Evolutionary conservation across 2,888 invertebrate genomes (phyloP).

Genomic region (Coecobrya sp.): DNA sequence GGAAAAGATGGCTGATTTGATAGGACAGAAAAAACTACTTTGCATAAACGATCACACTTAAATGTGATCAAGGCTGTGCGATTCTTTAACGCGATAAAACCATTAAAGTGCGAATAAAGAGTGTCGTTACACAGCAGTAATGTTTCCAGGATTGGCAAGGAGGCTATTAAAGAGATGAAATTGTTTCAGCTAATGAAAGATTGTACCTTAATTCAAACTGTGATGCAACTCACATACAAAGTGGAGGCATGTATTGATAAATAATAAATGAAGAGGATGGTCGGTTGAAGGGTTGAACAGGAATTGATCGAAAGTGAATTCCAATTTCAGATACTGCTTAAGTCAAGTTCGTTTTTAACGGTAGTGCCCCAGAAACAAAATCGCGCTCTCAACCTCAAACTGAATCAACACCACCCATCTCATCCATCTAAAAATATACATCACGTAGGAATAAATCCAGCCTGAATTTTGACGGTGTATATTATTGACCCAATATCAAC

Average conservation of each 20-base stretch:
- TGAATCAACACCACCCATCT: conserved; percentile 14
- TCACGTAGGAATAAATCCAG: not conserved
- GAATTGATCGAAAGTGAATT: not conserved
- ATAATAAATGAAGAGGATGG: not conserved
- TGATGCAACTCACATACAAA: too few relatives aligned
- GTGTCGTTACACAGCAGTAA: too few relatives aligned
- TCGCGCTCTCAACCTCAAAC: not conserved
- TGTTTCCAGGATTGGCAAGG: too few relatives aligned
- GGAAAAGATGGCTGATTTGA: conserved; percentile 17
- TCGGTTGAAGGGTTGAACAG: not conserved
- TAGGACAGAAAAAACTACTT: not conserved
- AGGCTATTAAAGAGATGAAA: not conserved
- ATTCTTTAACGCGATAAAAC: not conserved
- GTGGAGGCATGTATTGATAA: not conserved
- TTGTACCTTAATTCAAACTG: not conserved
- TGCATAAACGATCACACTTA: not conserved
- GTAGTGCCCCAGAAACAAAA: not conserved
- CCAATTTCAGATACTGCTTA: not conserved
- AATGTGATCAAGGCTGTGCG: not conserved
- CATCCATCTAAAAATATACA: conserved; percentile 12
- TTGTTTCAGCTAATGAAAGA: not conserved
- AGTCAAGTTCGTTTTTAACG: conserved; percentile 16
- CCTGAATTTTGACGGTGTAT: conserved; percentile 31
- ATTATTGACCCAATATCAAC: not conserved
- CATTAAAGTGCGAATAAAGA: not conserved